Percentiles rank a stretch among this genome's conserved stretches.
Evolutionary conservation across 2,113 vertebrate genomes (phyloP).

Genomic region (Trogon melanurus): DNA sequence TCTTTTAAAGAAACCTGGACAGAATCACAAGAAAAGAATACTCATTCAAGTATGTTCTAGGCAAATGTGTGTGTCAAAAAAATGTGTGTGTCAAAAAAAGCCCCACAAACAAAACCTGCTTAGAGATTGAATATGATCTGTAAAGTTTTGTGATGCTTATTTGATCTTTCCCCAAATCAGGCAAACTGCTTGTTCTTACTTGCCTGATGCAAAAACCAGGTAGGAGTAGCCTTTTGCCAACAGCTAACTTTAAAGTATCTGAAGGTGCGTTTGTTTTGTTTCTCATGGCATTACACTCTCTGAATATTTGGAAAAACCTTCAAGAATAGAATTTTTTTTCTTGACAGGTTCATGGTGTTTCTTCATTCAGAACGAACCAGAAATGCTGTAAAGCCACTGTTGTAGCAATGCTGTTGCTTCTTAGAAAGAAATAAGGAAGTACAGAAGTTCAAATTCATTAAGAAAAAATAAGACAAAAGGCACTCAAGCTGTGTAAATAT

Average conservation of each 20-base stretch:
- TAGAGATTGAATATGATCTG: not conserved
- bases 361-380: not conserved
- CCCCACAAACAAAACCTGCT: not conserved
- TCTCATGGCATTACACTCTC: not conserved
- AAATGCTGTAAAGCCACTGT: not conserved
- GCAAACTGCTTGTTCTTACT: not conserved
- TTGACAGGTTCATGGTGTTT: not conserved
- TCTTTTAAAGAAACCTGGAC: not conserved
- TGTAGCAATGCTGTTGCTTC: not conserved
- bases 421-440: not conserved
- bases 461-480: not conserved
- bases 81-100: not conserved
- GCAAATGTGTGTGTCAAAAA: not conserved
- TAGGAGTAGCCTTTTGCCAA: not conserved
- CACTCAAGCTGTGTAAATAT: not conserved
- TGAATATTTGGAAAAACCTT: not conserved
- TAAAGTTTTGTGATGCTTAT: not conserved
- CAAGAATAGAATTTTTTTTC: not conserved
- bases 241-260: not conserved
- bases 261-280: not conserved
- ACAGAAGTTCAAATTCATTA: not conserved
- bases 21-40: not conserved
- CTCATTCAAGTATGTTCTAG: not conserved
- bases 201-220: not conserved
- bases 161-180: not conserved